Evolutionary conservation across 2,113 vertebrate species (phyloP).

Genomic region (Oxyruncus cristatus): DNA sequence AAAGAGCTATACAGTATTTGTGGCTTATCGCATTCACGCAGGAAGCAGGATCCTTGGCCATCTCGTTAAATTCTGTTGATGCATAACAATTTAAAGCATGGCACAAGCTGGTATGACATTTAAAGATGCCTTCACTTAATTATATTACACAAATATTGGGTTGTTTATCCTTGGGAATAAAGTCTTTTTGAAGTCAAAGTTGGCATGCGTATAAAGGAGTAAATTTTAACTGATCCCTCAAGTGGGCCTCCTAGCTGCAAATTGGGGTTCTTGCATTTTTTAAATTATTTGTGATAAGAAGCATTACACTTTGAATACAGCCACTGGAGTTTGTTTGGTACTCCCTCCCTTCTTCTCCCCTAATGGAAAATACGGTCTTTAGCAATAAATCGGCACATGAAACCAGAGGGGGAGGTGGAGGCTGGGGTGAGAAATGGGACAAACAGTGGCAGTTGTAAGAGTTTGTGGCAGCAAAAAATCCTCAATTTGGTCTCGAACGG

Average conservation of each 20-base stretch:
- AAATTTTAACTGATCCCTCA: constrained; percentile 81
- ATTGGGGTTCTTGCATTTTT: constrained; percentile 75
- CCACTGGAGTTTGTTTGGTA: constrained; percentile 64
- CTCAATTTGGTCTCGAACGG: not conserved
- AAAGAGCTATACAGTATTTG: constrained; percentile 99
- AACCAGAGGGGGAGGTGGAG: constrained; percentile 3
- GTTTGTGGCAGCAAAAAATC: not conserved
- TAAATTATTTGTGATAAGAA: constrained; percentile 73
- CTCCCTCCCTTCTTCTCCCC: constrained; percentile 10
- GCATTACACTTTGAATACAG: constrained; percentile 69
- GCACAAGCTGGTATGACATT: constrained; percentile 99
- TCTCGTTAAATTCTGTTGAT: constrained; percentile 99
- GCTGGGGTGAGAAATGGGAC: constrained; percentile 17
- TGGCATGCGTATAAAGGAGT: constrained; percentile 92
- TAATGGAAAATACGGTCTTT: not conserved
- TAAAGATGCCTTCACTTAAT: constrained; percentile 99
- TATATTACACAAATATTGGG: constrained; percentile 99
- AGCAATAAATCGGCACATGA: constrained; percentile 25
- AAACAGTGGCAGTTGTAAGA: not conserved
- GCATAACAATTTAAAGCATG: constrained; percentile 99
- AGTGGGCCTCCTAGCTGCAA: constrained; percentile 77
- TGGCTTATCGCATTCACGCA: constrained; percentile 98
- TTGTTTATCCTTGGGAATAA: constrained; percentile 99
- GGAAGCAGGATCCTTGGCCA: constrained; percentile 98
- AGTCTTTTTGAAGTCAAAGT: constrained; percentile 98